A percentile compares a stretch with the other conserved stretches of the same genome.
Conservation (phyloP, 2,797 vertebrate genomes). For the Podarcis siculus region DNA sequence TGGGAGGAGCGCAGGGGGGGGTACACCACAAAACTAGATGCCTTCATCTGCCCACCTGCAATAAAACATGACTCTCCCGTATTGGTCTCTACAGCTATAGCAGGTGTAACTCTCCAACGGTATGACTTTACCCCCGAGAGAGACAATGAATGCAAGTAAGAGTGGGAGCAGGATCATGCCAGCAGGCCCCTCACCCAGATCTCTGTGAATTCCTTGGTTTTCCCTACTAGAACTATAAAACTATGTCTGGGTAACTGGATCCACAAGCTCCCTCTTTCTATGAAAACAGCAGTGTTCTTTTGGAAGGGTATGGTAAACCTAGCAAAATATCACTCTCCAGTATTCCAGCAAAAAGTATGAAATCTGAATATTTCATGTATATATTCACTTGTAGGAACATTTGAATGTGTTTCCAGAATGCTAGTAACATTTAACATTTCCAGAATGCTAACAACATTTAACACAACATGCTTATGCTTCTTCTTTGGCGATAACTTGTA, state of each 20-base stretch:
- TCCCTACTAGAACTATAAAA: not conserved
- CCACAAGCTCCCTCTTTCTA: not conserved
- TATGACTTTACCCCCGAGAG: no score
- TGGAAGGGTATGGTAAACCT: not conserved
- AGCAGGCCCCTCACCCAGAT: no score
- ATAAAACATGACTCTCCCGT: no score
- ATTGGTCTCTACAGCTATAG: no score
- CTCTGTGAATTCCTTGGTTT: no score
- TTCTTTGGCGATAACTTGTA: no score
- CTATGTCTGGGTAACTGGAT: not conserved
- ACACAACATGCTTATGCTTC: no score
- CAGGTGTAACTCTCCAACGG: no score
- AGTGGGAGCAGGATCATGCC: no score
- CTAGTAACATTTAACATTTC: not conserved
- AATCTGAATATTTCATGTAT: not conserved
- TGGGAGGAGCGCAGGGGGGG: accelerated
- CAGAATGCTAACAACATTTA: not conserved
- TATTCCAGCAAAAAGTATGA: not conserved
- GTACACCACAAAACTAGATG: no score
- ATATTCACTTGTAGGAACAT: not conserved
- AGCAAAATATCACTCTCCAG: not conserved
- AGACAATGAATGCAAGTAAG: no score
- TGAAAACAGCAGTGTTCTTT: not conserved
- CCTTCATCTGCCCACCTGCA: no score
- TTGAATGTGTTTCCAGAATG: not conserved